Conservation (phyloP, 1,140 invertebrate genomes). For the Cydia pomonella region DNA sequence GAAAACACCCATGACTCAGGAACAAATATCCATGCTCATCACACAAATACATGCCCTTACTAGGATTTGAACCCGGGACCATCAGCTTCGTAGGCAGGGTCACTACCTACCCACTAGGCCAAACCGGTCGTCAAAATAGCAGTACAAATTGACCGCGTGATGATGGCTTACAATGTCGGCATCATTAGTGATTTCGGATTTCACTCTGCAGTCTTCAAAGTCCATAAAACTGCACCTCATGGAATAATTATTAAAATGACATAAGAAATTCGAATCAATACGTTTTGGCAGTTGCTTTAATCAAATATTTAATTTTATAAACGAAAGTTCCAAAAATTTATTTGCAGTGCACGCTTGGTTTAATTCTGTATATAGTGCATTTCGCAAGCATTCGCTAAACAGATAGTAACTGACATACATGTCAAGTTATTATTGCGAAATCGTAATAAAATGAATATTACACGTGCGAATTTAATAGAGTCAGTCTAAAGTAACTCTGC, state of each 20-base stretch:
- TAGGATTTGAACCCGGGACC: no score
- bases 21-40: no score
- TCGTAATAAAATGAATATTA: not conserved
- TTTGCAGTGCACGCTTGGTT: not conserved
- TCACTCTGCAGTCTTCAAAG: not conserved
- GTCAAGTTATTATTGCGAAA: not conserved
- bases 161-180: not conserved
- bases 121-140: no score
- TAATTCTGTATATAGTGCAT: not conserved
- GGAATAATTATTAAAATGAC: not conserved
- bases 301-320: not conserved
- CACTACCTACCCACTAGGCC: no score
- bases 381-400: not conserved
- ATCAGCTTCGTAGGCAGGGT: no score
- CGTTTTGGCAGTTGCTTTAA: not conserved
- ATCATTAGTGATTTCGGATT: constrained; percentile 3
- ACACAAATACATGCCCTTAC: no score
- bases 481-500: not conserved
- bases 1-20: no score
- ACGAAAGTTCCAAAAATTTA: not conserved
- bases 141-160: constrained; percentile 24
- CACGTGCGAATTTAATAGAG: not conserved
- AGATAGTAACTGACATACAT: no score
- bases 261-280: not conserved
- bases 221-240: not conserved